A percentile compares a stretch with the other conserved stretches of the same genome.
phyloP scores from a whole-genome alignment of 2,113 vertebrate species.

The Dinomys branickii region DNA sequence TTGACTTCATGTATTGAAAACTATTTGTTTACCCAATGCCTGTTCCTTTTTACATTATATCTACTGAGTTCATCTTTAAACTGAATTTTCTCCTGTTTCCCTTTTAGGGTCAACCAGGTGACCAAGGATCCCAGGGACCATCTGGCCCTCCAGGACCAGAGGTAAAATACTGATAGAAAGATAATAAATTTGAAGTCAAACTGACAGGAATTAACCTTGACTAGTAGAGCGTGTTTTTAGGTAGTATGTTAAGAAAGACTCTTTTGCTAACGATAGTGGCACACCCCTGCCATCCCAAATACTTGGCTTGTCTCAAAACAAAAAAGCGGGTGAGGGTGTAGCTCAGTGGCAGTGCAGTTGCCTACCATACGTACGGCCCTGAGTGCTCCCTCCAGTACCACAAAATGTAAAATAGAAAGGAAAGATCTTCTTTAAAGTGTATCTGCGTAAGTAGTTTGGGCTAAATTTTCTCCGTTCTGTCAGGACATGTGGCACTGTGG shows the following conservation, averaged over 20 bases:
- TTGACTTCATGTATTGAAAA: background rate
- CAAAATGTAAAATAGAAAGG: background rate
- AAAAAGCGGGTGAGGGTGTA: background rate
- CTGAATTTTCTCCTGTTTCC: conserved; percentile 44
- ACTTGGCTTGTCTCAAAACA: background rate
- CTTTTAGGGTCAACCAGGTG: conserved; percentile 93
- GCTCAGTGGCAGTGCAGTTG: background rate
- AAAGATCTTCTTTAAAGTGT: background rate
- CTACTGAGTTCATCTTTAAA: conserved; percentile 59
- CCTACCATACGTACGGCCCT: background rate
- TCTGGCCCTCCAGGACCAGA: conserved; percentile 94
- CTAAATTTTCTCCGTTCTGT: background rate
- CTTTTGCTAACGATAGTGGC: background rate
- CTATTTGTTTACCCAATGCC: background rate
- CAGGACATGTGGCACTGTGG: background rate
- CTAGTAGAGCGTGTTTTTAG: conserved; percentile 50
- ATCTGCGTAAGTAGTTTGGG: conserved; percentile 15
- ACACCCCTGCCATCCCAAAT: background rate
- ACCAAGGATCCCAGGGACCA: conserved; percentile 90
- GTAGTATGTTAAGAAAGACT: background rate
- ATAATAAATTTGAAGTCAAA: conserved; percentile 50
- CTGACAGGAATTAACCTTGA: background rate
- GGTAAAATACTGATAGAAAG: conserved; percentile 86
- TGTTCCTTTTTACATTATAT: conserved; percentile 44
- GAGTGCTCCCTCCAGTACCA: background rate